phyloP scores from a whole-genome alignment of 2,797 vertebrate species.

The Gephyroberyx darwinii region DNA sequence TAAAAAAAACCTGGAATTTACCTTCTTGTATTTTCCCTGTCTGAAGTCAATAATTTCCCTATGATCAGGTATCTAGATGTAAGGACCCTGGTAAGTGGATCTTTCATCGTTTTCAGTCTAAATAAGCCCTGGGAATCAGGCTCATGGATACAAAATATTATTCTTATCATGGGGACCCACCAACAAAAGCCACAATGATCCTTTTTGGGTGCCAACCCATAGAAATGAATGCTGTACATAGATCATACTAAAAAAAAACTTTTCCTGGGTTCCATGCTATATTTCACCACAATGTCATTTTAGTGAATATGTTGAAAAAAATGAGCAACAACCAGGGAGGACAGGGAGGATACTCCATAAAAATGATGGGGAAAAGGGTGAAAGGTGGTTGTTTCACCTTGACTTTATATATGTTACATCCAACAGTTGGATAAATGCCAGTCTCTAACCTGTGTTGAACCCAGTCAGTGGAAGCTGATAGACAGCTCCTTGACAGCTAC shows the following conservation, averaged over 20 bases:
- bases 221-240: too few relatives aligned
- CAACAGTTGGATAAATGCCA: slow-evolving; percentile 18
- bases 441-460: slow-evolving; percentile 38
- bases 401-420: not conserved
- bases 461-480: slow-evolving; percentile 38
- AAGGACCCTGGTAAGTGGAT: not conserved
- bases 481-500: slow-evolving; percentile 33
- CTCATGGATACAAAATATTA: too few relatives aligned
- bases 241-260: too few relatives aligned
- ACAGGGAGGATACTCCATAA: too few relatives aligned
- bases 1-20: slow-evolving; percentile 70
- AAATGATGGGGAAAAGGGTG: too few relatives aligned
- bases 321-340: too few relatives aligned
- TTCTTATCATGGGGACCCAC: too few relatives aligned
- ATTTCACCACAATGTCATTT: not conserved
- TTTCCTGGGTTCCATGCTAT: not conserved
- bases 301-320: not conserved
- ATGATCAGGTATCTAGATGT: not conserved
- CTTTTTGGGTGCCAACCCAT: too few relatives aligned
- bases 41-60: not conserved
- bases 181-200: too few relatives aligned
- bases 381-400: too few relatives aligned
- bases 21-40: slow-evolving; percentile 26
- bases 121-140: too few relatives aligned
- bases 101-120: too few relatives aligned